Evolutionary conservation across 2,113 vertebrate genomes (phyloP), one percentile per base, ranked within the genome.

Genomic region (Alosa alosa): DNA sequence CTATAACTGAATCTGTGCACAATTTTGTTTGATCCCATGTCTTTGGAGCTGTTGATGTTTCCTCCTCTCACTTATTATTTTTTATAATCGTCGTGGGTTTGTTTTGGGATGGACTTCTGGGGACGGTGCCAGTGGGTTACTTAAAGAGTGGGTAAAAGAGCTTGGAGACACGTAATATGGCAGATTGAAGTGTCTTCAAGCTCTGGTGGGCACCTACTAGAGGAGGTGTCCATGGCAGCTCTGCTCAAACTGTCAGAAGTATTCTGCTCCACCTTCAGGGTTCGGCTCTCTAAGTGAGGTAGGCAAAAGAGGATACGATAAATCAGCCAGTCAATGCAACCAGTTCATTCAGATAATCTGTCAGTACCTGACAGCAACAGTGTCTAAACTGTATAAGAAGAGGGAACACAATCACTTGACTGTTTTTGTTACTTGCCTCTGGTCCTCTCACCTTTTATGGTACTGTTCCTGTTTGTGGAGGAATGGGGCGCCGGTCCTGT

Each of bases 261-360:
- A 89, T 86, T 93, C 93, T 0, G 91, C 91, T 50, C 50, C 93
- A 83, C 83, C 86, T 4, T 93, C 93, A 86, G 93, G 87, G 89
- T 93, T 92, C 13, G 85, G 89, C 90, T 94, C 91, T 91, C 95
- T 96, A 88, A 52, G 0, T 72, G 36, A 39, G 47, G 49, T 22
- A 82, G 57, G 15, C 84, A 41, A 81, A 36, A 45, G 39, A 20
- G n/a, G 22, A 15, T 0, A 68, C n/a, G 36, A 10, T 36, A 44
- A 57, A 47, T 31, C 41, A 39, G 7, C 52, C 72, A 50, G 36
- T 36, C 72, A 36, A 36, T 36, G 13, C 72, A 41, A 78, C 11
- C 72, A 39, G 72, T 4, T 78, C 31, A 11, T 22, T 78, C 13
- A 78, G 31, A 78, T 4, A 11, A 78, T 36, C 36, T 41, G 72